Evolutionary conservation across 2,888 invertebrate species (phyloP).

Genomic region (Drosophila austrosaltans): DNA sequence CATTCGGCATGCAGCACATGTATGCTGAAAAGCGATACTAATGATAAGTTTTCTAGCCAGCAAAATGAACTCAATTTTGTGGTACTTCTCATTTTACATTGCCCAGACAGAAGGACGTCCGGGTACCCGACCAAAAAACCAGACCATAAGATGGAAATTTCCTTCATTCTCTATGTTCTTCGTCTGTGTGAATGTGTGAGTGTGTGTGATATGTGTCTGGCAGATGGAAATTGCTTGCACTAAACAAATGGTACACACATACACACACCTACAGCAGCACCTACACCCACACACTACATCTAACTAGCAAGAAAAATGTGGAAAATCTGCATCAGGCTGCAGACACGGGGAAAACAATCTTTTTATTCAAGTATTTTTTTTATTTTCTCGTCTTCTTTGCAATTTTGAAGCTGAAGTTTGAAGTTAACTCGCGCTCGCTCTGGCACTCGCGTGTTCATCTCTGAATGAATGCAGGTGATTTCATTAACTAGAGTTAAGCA

Average conservation of each 20-base stretch:
- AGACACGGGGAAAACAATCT: background rate
- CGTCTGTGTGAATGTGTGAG: background rate
- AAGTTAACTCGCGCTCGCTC: conserved; percentile 17
- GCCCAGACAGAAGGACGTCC: conserved; percentile 21
- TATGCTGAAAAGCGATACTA: conserved; percentile 80
- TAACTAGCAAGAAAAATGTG: conserved; percentile 8
- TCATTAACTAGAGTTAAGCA: conserved; percentile 79
- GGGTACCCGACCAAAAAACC: conserved; percentile 9
- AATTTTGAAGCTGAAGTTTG: conserved; percentile 14
- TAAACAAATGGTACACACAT: conserved; percentile 18
- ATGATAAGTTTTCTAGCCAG: conserved; percentile 76
- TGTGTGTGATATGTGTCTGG: conserved; percentile 43
- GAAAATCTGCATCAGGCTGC: conserved; percentile 11
- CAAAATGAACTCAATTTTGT: conserved; percentile 79
- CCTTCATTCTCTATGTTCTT: background rate
- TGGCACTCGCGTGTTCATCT: conserved; percentile 32
- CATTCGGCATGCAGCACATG: conserved; percentile 66
- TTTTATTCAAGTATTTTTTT: background rate
- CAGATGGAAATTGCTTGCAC: conserved; percentile 72
- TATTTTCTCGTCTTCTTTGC: background rate
- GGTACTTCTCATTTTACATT: conserved; percentile 64
- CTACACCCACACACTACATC: background rate
- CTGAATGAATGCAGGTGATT: conserved; percentile 77
- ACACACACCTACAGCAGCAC: background rate
- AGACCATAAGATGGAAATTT: conserved; percentile 15